Conservation (phyloP, 1,140 invertebrate species). For the Camponotus pennsylvanicus region DNA sequence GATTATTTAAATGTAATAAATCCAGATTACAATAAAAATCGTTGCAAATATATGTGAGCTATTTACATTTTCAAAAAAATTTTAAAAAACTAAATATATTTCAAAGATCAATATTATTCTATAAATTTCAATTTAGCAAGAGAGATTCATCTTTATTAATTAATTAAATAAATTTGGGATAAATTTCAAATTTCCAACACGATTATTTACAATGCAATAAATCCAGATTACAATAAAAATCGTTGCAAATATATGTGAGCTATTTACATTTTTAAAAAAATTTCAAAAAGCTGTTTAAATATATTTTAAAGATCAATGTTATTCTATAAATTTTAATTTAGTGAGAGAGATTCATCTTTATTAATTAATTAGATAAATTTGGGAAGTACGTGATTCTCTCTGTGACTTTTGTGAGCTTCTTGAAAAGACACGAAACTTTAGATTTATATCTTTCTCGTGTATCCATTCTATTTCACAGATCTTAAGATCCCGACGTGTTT, state of each 20-base stretch:
- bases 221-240: background rate
- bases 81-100: too few species aligned
- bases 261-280: background rate
- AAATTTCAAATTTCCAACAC: background rate
- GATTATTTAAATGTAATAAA: background rate
- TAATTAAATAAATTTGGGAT: background rate
- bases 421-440: background rate
- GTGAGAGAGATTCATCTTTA: background rate
- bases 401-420: background rate
- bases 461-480: too few species aligned
- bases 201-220: background rate
- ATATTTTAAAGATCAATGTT: background rate
- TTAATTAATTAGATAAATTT: background rate
- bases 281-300: background rate
- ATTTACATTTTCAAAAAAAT: background rate
- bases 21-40: background rate
- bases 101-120: background rate
- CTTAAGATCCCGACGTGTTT: background rate
- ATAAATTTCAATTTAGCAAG: slow-evolving; percentile 8
- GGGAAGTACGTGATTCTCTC: background rate
- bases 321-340: slow-evolving; percentile 10
- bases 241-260: background rate
- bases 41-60: background rate
- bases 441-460: background rate
- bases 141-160: background rate